Base-by-base conservation (phyloP, 2,888 invertebrate genomes). In the Dione vanillae region DNA sequence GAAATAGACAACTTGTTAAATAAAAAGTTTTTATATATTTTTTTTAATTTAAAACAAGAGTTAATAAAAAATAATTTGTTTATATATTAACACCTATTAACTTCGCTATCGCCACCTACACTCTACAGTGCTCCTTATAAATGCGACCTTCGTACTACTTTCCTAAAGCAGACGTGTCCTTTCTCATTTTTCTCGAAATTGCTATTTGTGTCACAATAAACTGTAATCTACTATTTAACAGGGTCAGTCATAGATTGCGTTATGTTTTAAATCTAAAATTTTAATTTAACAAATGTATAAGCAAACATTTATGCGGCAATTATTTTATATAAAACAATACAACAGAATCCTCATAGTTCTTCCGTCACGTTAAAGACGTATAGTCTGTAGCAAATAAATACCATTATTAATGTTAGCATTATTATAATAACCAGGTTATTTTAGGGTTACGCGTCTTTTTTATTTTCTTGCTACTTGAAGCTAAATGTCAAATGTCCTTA, bases 41-140 rank as follows among this genome's bases (percentile, higher is more conserved):
- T 12, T 19, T 16, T 40, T 12, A 3, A 27, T 59, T 27, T 59
- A 0, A n/a, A n/a, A 61, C 10, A 27, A 1, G 6, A 43, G n/a
- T 5, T n/a, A 20, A 10, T 20, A n/a, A n/a, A n/a, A n/a, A 43
- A 9, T 43, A 0, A 61, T 61, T 20, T 61, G 43, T 16, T 82
- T 85, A 85, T 86, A 78, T 80, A 88, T 88, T 88, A 82, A 82
- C 86, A 89, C 85, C 86, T 83, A 78, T 76, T 75, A 77, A 80
- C 79, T 79, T 82, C 79, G 77, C 79, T 81, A 80, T 78, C 73
- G 71, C 78, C 83, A 80, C 87, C 87, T 82, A 86, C 86, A 72
- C 73, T 67, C 87, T 82, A 86, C 86, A 72, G 73, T 67, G 45
- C 74, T 80, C 83, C 82, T 80, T 85, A 85, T 83, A 70, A 41